Percentiles rank a stretch among this genome's conserved stretches.
phyloP scores from a whole-genome alignment of 2,888 invertebrate genomes.

The Campoplex nolae region DNA sequence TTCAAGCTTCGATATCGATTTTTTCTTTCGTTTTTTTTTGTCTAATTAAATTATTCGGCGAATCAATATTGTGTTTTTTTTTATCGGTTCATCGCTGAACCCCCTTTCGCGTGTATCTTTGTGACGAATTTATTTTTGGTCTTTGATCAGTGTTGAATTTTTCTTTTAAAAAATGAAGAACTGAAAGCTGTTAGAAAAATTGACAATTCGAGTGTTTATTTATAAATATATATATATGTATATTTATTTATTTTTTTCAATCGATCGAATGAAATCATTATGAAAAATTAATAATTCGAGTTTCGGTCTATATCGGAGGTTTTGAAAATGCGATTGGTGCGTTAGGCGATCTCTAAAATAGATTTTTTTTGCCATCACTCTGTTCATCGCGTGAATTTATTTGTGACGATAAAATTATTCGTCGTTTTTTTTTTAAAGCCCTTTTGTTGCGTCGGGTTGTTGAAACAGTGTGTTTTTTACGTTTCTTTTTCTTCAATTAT shows the following conservation, averaged over 20 bases:
- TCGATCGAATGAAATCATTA: not conserved
- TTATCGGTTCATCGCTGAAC: constrained; percentile 9
- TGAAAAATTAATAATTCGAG: not conserved
- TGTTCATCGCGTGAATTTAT: constrained; percentile 3
- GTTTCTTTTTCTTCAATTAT: constrained; percentile 28
- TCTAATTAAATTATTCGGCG: constrained; percentile 54
- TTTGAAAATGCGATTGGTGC: constrained; percentile 46
- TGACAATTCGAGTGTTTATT: not conserved
- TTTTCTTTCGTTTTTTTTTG: not conserved
- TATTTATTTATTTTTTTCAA: not conserved
- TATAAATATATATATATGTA: not conserved
- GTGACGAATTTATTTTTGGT: not conserved
- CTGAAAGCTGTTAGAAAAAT: not conserved
- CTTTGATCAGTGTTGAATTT: too few species aligned
- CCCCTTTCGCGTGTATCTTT: not conserved
- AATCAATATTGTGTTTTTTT: constrained; percentile 51
- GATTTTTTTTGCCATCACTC: not conserved
- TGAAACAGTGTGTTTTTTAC: constrained; percentile 28
- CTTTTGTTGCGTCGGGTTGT: constrained; percentile 14
- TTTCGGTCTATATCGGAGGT: not conserved
- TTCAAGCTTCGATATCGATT: constrained; percentile 12
- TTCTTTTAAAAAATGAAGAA: not conserved
- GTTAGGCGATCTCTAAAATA: not conserved
- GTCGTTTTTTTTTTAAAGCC: not conserved
- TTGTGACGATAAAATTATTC: constrained; percentile 7